Evolutionary conservation across 2,888 invertebrate genomes (phyloP), one percentile per base, ranked within the genome.

Genomic region (Calephelis perditalis): DNA sequence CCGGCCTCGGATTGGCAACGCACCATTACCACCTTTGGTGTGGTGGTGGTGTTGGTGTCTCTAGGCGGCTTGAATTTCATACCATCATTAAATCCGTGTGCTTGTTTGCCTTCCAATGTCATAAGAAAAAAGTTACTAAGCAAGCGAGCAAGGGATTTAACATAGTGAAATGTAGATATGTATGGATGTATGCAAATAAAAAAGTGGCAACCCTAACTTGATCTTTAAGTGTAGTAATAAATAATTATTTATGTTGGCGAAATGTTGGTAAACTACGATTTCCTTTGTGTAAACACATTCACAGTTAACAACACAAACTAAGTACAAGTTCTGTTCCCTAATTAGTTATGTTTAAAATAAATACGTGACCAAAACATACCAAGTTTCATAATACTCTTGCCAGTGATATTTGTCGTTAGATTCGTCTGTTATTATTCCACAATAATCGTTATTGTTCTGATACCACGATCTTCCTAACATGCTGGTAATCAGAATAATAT

Each of bases 311-410:
- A 47, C n/a, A 47, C 47, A 47, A 47, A 47, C 15, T 47, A 47
- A 15, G 47, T 15, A 47, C 15, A 15, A 46, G 15, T 15, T 15
- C 47, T 47, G 15, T 15, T 47, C 6, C 47, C 47, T 47, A 47
- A 15, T 47, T 47, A 15, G 47, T 62, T 59, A 59, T 62, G 62
- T 62, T 59, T 59, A 52, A 59, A 62, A 62, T 62, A 62, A 59
- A 59, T 43, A 62, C 62, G 62, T 59, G 62, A 62, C 59, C 62
- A 52, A 57, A 62, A 59, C 58, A 62, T 56, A 56, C 26, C 55
- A 59, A 62, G 59, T 62, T 62, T 62, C 62, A 56, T 62, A 62
- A 56, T 56, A 47, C 47, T 43, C 12, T 5, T n/a, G 46, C 46
- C 46, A 11, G 12, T 2, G 46, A 46, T 46, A 46, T 46, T 46